Evolutionary conservation across 1,140 invertebrate species (phyloP).

Genomic region (Drosophila chauvacae): DNA sequence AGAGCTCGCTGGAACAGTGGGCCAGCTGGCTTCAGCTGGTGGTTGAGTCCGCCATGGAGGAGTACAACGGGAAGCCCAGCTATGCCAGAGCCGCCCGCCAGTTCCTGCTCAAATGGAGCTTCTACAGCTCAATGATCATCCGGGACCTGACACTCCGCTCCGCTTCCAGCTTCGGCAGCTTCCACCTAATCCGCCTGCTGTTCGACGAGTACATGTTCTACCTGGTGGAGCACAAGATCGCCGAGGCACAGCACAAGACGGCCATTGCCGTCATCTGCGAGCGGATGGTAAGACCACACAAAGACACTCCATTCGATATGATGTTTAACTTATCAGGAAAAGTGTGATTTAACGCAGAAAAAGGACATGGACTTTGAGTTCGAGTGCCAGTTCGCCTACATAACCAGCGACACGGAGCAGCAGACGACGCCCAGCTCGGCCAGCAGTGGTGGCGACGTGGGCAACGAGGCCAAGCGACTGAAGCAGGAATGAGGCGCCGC

Average conservation of each 20-base stretch:
- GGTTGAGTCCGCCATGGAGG: slow-evolving; percentile 93
- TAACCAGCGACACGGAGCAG: slow-evolving; percentile 70
- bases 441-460: slow-evolving; percentile 34
- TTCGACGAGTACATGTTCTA: slow-evolving; percentile 99
- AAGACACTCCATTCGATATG: neutral
- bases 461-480: slow-evolving; percentile 74
- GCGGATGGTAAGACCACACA: slow-evolving; percentile 66
- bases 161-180: slow-evolving; percentile 99
- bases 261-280: slow-evolving; percentile 95
- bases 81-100: slow-evolving; percentile 96
- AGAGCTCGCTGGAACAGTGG: slow-evolving; percentile 98
- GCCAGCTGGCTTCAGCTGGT: slow-evolving; percentile 97
- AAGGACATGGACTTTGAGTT: slow-evolving; percentile 83
- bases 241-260: slow-evolving; percentile 94
- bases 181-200: slow-evolving; percentile 98
- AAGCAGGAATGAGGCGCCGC: slow-evolving; percentile 78
- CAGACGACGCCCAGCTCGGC: slow-evolving; percentile 48
- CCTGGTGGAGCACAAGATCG: slow-evolving; percentile 98
- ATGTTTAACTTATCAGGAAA: neutral
- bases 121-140: slow-evolving; percentile 99
- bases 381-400: slow-evolving; percentile 80
- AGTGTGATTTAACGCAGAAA: slow-evolving; percentile 52
- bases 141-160: slow-evolving; percentile 97
- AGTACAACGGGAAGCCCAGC: slow-evolving; percentile 92
- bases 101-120: slow-evolving; percentile 99